A percentile compares a stretch with the other conserved stretches of the same genome.
Conservation (phyloP, 2,888 invertebrate genomes). For the Brachycybe producta region DNA sequence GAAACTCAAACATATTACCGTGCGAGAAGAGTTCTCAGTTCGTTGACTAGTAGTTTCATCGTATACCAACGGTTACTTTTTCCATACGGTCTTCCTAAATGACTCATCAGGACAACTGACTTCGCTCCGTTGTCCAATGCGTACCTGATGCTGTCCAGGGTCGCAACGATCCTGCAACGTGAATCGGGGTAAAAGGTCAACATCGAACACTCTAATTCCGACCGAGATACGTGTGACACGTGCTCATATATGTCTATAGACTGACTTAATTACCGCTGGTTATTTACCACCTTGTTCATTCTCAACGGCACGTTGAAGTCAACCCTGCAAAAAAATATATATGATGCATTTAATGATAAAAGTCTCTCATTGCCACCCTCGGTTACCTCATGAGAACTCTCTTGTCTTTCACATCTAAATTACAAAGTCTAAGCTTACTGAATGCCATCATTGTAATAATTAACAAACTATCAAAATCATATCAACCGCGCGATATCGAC, state of each 20-base stretch:
- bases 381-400: constrained; percentile 80
- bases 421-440: constrained; percentile 83
- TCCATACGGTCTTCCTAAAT: constrained; percentile 95
- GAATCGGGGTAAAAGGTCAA: not conserved
- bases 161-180: constrained; percentile 76
- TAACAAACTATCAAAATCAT: too few relatives aligned
- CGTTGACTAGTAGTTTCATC: constrained; percentile 81
- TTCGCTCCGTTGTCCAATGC: constrained; percentile 87
- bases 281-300: constrained; percentile 76
- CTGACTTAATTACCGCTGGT: constrained; percentile 47
- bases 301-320: constrained; percentile 93
- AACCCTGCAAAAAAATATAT: constrained; percentile 59
- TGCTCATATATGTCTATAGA: too few relatives aligned
- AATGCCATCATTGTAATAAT: constrained; percentile 71
- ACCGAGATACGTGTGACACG: too few relatives aligned
- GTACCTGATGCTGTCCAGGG: constrained; percentile 82
- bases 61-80: constrained; percentile 73
- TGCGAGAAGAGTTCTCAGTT: constrained; percentile 66
- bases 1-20: constrained; percentile 45
- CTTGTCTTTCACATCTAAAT: constrained; percentile 70
- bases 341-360: too few relatives aligned
- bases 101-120: constrained; percentile 92
- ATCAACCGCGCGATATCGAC: too few relatives aligned
- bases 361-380: too few relatives aligned
- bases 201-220: too few relatives aligned